Evolutionary conservation across 1,140 invertebrate species (phyloP).

Genomic region (Lasaia peninsularis): DNA sequence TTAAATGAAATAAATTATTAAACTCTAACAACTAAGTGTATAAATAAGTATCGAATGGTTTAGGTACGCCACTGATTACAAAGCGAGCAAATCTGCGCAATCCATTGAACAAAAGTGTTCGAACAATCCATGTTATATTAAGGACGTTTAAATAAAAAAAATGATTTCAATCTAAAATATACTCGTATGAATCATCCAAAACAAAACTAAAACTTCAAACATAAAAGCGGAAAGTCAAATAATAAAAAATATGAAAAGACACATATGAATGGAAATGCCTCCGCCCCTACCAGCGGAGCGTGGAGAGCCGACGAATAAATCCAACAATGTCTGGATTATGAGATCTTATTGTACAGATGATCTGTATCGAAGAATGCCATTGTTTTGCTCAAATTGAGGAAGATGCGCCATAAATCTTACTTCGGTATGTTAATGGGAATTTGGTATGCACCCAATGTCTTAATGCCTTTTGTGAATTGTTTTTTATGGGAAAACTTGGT

Average conservation of each 20-base stretch:
- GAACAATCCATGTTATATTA: too few relatives aligned
- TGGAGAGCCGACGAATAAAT: conserved; percentile 21
- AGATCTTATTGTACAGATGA: conserved; percentile 30
- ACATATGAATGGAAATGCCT: conserved; percentile 26
- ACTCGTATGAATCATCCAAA: conserved; percentile 15
- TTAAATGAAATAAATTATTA: too few relatives aligned
- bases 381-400: conserved; percentile 18
- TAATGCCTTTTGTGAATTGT: conserved; percentile 7
- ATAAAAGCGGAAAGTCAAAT: conserved; percentile 22
- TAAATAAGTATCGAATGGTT: too few relatives aligned
- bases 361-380: conserved; percentile 26
- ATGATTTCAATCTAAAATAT: neutral
- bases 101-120: neutral
- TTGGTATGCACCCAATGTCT: conserved; percentile 3
- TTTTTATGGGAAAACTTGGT: conserved; percentile 6
- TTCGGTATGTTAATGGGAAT: conserved; percentile 9
- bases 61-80: too few relatives aligned
- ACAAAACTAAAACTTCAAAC: conserved; percentile 5
- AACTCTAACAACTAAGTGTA: too few relatives aligned
- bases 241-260: conserved; percentile 25
- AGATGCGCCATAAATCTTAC: conserved; percentile 8
- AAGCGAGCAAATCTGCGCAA: too few relatives aligned
- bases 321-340: conserved; percentile 31
- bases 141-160: neutral
- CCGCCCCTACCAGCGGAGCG: conserved; percentile 30